These are phyloP conservation scores for Halocaridina rubra DNA, from an alignment of 2,888 invertebrate species.

Conservation along the genomic window DNA sequence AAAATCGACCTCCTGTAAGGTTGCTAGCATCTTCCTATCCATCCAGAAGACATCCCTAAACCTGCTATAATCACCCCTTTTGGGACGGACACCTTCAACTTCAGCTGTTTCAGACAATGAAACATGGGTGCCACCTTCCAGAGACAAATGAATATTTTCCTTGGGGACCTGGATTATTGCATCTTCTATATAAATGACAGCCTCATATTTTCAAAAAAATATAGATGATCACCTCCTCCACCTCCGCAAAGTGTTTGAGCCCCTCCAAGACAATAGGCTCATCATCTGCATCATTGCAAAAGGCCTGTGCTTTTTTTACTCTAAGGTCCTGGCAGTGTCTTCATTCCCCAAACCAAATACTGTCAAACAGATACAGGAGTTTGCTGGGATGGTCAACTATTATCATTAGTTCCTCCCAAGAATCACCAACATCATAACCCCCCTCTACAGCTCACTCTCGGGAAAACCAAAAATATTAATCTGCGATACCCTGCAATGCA, in stretches of 20 bases:
- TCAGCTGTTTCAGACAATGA: not conserved
- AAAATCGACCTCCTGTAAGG: not conserved
- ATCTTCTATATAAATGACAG: too few species aligned
- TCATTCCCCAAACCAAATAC: not conserved
- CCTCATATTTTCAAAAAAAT: too few species aligned
- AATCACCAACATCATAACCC: too few species aligned
- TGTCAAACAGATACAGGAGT: too few species aligned
- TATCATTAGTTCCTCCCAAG: too few species aligned
- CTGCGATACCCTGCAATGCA: not conserved
- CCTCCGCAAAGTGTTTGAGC: too few species aligned
- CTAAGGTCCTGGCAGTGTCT: not conserved
- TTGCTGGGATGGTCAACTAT: too few species aligned
- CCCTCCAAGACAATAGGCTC: too few species aligned
- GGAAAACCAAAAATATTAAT: not conserved
- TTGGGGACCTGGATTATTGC: not conserved
- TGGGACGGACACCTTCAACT: not conserved
- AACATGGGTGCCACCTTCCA: not conserved
- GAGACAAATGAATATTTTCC: not conserved
- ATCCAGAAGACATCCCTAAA: not conserved
- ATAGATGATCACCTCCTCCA: too few species aligned
- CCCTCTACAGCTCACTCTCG: too few species aligned
- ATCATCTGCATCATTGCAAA: too few species aligned
- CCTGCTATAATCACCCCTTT: too few species aligned
- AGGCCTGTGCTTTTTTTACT: not conserved
- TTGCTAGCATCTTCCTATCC: not conserved